Percentiles rank a stretch among this genome's conserved stretches.
These are phyloP conservation scores for Lacerta viridis DNA, from an alignment of 2,797 vertebrate species.

Conservation along the genomic window DNA sequence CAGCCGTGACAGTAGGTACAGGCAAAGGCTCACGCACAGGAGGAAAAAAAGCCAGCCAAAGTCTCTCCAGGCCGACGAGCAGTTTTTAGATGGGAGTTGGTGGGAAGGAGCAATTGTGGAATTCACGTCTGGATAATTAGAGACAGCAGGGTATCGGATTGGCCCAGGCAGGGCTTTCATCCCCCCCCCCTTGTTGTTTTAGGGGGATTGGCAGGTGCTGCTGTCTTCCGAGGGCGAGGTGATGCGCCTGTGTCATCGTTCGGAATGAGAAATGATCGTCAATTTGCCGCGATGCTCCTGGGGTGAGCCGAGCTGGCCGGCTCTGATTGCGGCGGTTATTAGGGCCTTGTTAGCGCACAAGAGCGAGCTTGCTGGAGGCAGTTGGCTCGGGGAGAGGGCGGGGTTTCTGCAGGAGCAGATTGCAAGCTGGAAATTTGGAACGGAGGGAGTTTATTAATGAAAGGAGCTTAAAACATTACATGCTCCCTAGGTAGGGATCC, in stretches of 20 bases:
- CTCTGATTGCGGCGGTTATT: constrained; percentile 71
- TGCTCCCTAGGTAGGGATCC: not conserved
- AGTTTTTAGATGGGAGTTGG: constrained; percentile 74
- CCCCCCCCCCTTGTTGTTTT: constrained; percentile 88
- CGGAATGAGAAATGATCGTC: constrained; percentile 81
- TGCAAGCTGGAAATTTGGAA: not conserved
- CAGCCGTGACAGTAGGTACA: constrained; percentile 66
- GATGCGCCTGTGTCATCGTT: constrained; percentile 77
- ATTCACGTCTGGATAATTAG: constrained; percentile 95
- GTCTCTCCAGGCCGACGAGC: constrained; percentile 77
- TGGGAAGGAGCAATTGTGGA: constrained; percentile 90
- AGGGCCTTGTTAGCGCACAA: constrained; percentile 62
- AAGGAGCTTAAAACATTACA: constrained; percentile 6
- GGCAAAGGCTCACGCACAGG: constrained; percentile 76
- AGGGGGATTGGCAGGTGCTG: constrained; percentile 89
- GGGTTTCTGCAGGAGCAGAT: constrained; percentile 25
- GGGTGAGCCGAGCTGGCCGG: constrained; percentile 67
- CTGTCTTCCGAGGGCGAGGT: constrained; percentile 80
- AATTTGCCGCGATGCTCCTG: constrained; percentile 70
- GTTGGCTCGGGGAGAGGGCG: constrained; percentile 9
- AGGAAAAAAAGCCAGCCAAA: constrained; percentile 81
- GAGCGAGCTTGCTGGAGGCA: constrained; percentile 22
- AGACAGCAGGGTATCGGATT: constrained; percentile 93
- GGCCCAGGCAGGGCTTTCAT: constrained; percentile 84
- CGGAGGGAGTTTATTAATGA: constrained; percentile 42